Conservation (phyloP, 2,797 vertebrate genomes). For the Centropyge bicolor region DNA sequence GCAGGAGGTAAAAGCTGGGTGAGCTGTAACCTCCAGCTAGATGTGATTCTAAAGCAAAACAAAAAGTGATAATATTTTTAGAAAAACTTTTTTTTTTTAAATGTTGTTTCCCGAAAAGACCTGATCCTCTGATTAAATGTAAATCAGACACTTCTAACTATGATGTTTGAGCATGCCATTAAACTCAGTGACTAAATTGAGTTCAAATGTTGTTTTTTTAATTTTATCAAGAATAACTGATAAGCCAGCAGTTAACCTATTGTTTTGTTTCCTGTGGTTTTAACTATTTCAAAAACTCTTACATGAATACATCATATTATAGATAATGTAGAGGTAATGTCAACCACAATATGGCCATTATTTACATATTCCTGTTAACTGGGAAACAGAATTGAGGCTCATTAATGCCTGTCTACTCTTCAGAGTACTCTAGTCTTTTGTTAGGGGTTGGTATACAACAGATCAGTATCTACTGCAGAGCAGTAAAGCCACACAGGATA, state of each 20-base stretch:
- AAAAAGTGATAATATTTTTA: constrained; percentile 22
- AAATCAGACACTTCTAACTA: neutral
- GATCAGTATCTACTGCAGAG: constrained; percentile 39
- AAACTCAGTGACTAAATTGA: neutral
- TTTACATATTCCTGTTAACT: constrained; percentile 4
- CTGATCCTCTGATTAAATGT: neutral
- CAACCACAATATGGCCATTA: neutral
- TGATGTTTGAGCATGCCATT: neutral
- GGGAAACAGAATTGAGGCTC: neutral
- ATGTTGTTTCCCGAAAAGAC: neutral
- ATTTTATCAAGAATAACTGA: neutral
- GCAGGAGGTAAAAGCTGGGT: constrained; percentile 33
- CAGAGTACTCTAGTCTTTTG: constrained; percentile 60
- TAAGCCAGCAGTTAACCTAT: neutral
- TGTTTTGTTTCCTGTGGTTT: neutral
- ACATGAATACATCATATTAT: neutral
- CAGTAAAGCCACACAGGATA: neutral
- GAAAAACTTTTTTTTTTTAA: constrained; percentile 3
- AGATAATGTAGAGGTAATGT: neutral
- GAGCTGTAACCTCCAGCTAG: constrained; percentile 47
- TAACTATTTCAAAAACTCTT: constrained; percentile 1
- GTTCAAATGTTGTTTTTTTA: neutral
- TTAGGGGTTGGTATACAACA: constrained; percentile 59
- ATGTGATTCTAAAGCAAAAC: constrained; percentile 22
- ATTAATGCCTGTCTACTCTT: constrained; percentile 18